Evolutionary conservation across 2,797 vertebrate species (phyloP).

Genomic region (Brachyrhaphis roseni): DNA sequence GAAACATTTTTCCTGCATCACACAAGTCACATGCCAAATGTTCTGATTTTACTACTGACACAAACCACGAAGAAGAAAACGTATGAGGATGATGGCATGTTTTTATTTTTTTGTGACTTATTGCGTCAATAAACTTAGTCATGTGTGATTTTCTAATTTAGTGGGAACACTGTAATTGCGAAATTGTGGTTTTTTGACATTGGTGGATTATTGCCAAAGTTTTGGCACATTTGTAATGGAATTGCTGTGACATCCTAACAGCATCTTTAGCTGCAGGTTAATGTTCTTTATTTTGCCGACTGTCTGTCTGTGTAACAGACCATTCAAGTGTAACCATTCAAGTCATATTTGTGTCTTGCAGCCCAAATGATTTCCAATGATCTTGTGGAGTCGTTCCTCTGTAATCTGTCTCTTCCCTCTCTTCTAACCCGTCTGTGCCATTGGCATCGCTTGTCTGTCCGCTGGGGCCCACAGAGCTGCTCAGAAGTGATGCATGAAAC

Average conservation of each 20-base stretch:
- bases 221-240: too few relatives aligned
- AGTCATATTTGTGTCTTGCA: slow-evolving; percentile 1
- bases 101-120: too few relatives aligned
- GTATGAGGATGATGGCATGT: too few relatives aligned
- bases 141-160: too few relatives aligned
- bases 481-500: slow-evolving; percentile 9
- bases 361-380: slow-evolving; percentile 6
- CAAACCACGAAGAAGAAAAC: too few relatives aligned
- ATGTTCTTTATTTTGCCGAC: neutral
- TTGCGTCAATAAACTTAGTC: too few relatives aligned
- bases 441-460: slow-evolving; percentile 10
- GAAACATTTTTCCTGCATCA: too few relatives aligned
- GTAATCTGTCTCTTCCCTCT: neutral
- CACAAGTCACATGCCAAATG: too few relatives aligned
- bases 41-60: too few relatives aligned
- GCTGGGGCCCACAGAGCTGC: slow-evolving; percentile 11
- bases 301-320: too few relatives aligned
- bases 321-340: neutral
- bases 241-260: neutral
- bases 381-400: slow-evolving; percentile 1
- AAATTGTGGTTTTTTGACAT: neutral
- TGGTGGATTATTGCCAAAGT: neutral
- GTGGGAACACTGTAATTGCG: too few relatives aligned
- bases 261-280: neutral
- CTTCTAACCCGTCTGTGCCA: slow-evolving; percentile 1